Conservation (phyloP, 1,140 invertebrate genomes). For the Probaryconus sp. region DNA sequence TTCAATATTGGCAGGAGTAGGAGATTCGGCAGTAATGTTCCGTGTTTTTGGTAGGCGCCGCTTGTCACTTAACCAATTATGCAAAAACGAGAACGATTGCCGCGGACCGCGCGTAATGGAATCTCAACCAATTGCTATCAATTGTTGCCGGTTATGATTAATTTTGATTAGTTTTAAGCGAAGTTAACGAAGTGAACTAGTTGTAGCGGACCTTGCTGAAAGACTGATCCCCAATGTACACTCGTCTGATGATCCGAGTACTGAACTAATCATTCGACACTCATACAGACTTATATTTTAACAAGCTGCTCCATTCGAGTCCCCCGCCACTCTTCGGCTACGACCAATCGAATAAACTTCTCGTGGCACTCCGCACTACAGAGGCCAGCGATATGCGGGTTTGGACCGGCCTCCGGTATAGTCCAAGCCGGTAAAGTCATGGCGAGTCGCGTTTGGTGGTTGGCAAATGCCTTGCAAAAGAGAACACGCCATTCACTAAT, state of each 20-base stretch:
- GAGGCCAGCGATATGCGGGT: constrained; percentile 65
- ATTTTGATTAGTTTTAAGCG: constrained; percentile 77
- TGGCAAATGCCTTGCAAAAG: constrained; percentile 21
- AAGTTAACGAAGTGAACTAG: constrained; percentile 75
- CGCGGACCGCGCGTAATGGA: constrained; percentile 71
- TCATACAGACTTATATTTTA: constrained; percentile 78
- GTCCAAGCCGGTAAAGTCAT: constrained; percentile 9
- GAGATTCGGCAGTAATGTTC: too few species aligned
- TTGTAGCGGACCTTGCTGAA: constrained; percentile 66
- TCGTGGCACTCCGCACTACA: constrained; percentile 35
- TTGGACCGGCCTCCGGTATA: constrained; percentile 54
- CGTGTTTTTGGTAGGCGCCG: constrained; percentile 53
- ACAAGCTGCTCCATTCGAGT: constrained; percentile 64
- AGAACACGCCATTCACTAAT: too few species aligned
- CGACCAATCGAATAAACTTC: constrained; percentile 67
- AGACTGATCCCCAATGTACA: constrained; percentile 67
- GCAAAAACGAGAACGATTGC: constrained; percentile 61
- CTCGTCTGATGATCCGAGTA: constrained; percentile 63
- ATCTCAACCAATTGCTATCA: constrained; percentile 77
- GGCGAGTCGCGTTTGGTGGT: constrained; percentile 29
- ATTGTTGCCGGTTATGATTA: constrained; percentile 78
- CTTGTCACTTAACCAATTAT: constrained; percentile 65
- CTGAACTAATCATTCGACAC: constrained; percentile 73
- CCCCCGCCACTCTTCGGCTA: constrained; percentile 65
- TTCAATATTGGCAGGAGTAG: too few species aligned